These are phyloP conservation scores for Drosophila carrolli DNA, from an alignment of 1,140 invertebrate genomes.

Conservation along the genomic window DNA sequence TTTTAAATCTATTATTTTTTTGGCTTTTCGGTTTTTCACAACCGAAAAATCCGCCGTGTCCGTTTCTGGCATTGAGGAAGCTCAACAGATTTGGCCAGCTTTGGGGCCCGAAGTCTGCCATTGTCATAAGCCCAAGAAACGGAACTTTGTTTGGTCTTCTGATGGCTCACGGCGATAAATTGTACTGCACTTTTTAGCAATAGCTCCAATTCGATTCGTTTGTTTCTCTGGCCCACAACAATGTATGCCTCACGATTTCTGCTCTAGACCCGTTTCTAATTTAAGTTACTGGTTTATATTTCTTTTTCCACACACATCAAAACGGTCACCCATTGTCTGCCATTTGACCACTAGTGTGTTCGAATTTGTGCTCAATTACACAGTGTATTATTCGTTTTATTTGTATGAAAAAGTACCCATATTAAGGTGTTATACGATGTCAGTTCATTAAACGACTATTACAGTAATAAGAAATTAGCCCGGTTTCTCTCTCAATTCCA, in stretches of 20 bases:
- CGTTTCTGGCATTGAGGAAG: slow-evolving; percentile 69
- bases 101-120: slow-evolving; percentile 22
- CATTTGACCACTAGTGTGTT: slow-evolving; percentile 61
- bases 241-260: slow-evolving; percentile 62
- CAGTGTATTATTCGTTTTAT: slow-evolving; percentile 25
- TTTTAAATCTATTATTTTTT: slow-evolving; percentile 32
- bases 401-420: slow-evolving; percentile 25
- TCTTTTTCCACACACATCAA: slow-evolving; percentile 61
- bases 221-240: slow-evolving; percentile 26
- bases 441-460: slow-evolving; percentile 72
- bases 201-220: slow-evolving; percentile 42
- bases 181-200: slow-evolving; percentile 36
- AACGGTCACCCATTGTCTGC: slow-evolving; percentile 59
- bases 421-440: slow-evolving; percentile 54
- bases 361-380: slow-evolving; percentile 58
- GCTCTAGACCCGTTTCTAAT: slow-evolving; percentile 68
- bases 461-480: slow-evolving; percentile 77
- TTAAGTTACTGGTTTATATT: slow-evolving; percentile 71
- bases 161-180: slow-evolving; percentile 54
- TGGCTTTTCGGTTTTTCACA: slow-evolving; percentile 25
- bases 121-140: slow-evolving; percentile 60
- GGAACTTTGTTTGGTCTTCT: slow-evolving; percentile 55
- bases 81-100: slow-evolving; percentile 39
- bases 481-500: slow-evolving; percentile 56
- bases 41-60: slow-evolving; percentile 30